Evolutionary conservation across 2,888 invertebrate species (phyloP).

Genomic region (Thymelicus acteon): DNA sequence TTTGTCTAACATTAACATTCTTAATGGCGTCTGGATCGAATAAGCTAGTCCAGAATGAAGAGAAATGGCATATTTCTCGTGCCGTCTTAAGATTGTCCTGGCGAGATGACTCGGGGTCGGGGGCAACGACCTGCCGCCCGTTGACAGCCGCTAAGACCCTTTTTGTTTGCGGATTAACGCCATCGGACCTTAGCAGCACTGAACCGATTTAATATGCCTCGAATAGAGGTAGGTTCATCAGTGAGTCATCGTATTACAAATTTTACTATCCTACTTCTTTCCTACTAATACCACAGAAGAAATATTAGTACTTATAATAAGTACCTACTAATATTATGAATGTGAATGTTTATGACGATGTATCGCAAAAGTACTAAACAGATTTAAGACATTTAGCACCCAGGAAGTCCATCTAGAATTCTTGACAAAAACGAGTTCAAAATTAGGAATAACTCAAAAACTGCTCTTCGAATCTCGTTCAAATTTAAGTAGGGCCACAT

Average conservation of each 20-base stretch:
- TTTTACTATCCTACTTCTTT: too few species aligned
- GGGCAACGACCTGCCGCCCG: constrained; percentile 16
- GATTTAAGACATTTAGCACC: too few species aligned
- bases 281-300: too few species aligned
- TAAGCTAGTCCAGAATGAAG: constrained; percentile 22
- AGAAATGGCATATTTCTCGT: constrained; percentile 32
- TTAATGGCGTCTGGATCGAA: constrained; percentile 22
- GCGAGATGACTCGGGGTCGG: constrained; percentile 15
- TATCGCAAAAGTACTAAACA: too few species aligned
- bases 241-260: neutral
- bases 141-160: constrained; percentile 25
- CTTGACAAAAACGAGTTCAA: too few species aligned
- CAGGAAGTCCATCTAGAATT: too few species aligned
- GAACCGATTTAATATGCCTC: constrained; percentile 16
- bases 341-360: too few species aligned
- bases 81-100: constrained; percentile 26
- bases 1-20: constrained; percentile 1
- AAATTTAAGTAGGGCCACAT: too few species aligned
- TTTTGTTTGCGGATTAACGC: constrained; percentile 28
- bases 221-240: neutral
- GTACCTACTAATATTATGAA: too few species aligned
- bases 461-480: too few species aligned
- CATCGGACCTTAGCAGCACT: constrained; percentile 10
- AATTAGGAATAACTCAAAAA: too few species aligned
- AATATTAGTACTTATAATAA: too few species aligned